Conservation (phyloP, 2,113 vertebrate genomes). For the Seriola quinqueradiata region DNA sequence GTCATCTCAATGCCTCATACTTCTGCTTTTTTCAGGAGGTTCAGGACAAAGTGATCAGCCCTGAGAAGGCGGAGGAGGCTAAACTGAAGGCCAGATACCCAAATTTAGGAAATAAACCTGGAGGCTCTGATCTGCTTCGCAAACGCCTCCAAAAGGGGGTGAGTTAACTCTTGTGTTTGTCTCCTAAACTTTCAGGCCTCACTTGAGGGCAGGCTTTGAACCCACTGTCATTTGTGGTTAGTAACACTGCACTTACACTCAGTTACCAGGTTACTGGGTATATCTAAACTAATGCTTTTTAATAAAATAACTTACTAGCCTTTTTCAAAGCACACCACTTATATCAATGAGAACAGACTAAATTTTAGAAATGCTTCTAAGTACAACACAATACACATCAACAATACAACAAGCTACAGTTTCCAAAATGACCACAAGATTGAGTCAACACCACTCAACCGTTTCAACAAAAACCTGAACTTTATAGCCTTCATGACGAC, state of each 20-base stretch:
- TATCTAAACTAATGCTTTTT: neutral
- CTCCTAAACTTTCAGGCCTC: conserved; percentile 28
- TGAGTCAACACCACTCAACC: neutral
- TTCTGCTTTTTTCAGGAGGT: conserved; percentile 79
- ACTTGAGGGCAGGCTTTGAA: neutral
- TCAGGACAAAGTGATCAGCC: conserved; percentile 93
- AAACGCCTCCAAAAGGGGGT: conserved; percentile 98
- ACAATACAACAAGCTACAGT: neutral
- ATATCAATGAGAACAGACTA: neutral
- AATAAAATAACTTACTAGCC: neutral
- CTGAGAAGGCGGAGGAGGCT: conserved; percentile 96
- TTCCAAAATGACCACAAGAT: neutral
- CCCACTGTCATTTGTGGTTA: neutral
- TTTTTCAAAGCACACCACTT: neutral
- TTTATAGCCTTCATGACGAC: neutral
- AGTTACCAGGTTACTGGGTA: neutral
- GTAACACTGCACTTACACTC: neutral
- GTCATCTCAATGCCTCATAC: neutral
- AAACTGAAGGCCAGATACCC: conserved; percentile 97
- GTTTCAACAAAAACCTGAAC: neutral
- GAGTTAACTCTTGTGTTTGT: conserved; percentile 74
- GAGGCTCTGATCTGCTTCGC: conserved; percentile 96
- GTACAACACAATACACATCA: neutral
- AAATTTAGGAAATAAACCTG: conserved; percentile 94
- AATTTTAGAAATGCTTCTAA: neutral